phyloP scores from a whole-genome alignment of 2,888 invertebrate genomes.

The Drosophila lutescens region DNA sequence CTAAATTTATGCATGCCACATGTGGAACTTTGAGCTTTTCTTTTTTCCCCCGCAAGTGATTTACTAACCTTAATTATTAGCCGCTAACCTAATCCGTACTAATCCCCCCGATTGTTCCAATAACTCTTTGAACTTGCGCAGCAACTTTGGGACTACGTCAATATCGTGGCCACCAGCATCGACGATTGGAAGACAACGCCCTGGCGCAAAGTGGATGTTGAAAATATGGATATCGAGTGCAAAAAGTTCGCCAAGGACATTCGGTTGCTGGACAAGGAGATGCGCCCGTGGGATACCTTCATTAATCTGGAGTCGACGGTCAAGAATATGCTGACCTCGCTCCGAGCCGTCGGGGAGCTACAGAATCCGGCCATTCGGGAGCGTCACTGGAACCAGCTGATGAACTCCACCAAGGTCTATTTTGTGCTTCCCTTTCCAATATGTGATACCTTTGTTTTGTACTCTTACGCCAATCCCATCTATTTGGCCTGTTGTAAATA shows the following conservation, averaged over 20 bases:
- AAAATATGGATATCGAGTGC: constrained; percentile 99
- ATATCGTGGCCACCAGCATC: constrained; percentile 94
- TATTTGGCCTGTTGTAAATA: constrained; percentile 71
- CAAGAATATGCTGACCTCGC: constrained; percentile 97
- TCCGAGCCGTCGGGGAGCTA: constrained; percentile 96
- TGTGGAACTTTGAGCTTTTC: constrained; percentile 68
- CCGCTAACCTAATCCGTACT: constrained; percentile 1
- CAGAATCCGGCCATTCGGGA: constrained; percentile 98
- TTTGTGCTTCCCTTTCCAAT: constrained; percentile 40
- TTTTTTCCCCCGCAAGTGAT: constrained; percentile 46
- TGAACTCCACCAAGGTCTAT: constrained; percentile 96
- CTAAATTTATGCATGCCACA: constrained; percentile 73
- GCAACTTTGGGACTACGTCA: constrained; percentile 98
- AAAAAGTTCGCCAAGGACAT: constrained; percentile 98
- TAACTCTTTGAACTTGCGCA: constrained; percentile 77
- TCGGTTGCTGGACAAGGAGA: constrained; percentile 96
- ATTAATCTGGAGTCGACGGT: constrained; percentile 94
- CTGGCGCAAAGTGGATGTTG: constrained; percentile 98
- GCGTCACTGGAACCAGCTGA: constrained; percentile 98
- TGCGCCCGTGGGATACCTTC: constrained; percentile 97
- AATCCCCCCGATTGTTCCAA: constrained; percentile 19
- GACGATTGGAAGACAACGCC: constrained; percentile 99
- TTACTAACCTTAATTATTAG: constrained; percentile 49
- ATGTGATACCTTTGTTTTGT: constrained; percentile 19
- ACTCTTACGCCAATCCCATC: constrained; percentile 29